phyloP scores from a whole-genome alignment of 2,113 vertebrate genomes.

The Sinocyclocheilus anshuiensis region DNA sequence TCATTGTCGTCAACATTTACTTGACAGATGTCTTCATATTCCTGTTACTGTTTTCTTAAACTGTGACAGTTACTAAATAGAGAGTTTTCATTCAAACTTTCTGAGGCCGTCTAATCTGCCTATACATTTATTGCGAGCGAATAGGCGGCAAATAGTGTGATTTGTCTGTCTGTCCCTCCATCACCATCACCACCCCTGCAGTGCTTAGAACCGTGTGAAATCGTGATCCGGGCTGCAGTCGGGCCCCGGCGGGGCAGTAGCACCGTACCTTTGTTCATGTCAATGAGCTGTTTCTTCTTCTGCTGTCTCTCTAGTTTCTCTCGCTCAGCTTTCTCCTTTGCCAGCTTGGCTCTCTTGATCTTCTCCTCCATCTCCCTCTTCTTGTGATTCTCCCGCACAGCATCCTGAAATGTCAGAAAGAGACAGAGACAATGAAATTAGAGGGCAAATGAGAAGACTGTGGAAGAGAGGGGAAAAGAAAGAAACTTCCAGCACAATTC shows the following conservation, averaged over 20 bases:
- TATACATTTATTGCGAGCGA: conserved; percentile 49
- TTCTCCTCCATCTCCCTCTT: conserved; percentile 97
- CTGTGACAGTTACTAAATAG: background rate
- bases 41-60: background rate
- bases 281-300: conserved; percentile 98
- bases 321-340: conserved; percentile 96
- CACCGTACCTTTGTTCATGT: conserved; percentile 96
- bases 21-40: background rate
- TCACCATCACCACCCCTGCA: conserved; percentile 25
- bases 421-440: background rate
- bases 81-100: background rate
- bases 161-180: conserved; percentile 50
- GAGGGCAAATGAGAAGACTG: too few relatives aligned
- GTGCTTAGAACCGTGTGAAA: conserved; percentile 64
- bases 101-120: conserved; percentile 25
- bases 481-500: too few relatives aligned
- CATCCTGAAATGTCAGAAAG: conserved; percentile 80
- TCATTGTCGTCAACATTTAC: conserved; percentile 9
- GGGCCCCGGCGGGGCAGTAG: conserved; percentile 53
- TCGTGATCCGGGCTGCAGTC: conserved; percentile 54
- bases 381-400: conserved; percentile 95
- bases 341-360: conserved; percentile 92
- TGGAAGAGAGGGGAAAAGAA: too few relatives aligned
- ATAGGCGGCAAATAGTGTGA: conserved; percentile 45
- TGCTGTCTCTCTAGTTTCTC: conserved; percentile 93